These are phyloP conservation scores for Balaenoptera acutorostrata DNA, from an alignment of 2,113 vertebrate genomes.

Conservation along the genomic window DNA sequence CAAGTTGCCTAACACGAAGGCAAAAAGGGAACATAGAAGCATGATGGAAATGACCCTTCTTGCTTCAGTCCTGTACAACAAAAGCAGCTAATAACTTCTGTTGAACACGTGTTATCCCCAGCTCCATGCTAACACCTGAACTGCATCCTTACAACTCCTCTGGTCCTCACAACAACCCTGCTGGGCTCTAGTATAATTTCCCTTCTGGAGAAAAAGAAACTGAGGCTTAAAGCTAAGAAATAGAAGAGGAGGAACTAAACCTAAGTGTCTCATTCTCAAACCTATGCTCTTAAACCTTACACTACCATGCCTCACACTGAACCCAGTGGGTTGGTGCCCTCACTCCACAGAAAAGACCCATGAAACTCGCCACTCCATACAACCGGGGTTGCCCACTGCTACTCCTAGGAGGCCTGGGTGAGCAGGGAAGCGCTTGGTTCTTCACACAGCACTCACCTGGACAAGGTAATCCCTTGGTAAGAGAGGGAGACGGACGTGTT, in stretches of 20 bases:
- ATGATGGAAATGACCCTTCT: not conserved
- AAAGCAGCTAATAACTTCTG: not conserved
- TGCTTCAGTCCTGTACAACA: not conserved
- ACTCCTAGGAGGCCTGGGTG: not conserved
- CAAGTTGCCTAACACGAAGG: not conserved
- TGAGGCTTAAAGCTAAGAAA: not conserved
- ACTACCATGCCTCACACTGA: not conserved
- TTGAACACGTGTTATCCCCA: not conserved
- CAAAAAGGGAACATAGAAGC: not conserved
- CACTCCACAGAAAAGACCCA: not conserved
- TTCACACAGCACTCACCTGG: conserved; percentile 83
- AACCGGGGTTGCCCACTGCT: not conserved
- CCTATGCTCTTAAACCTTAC: not conserved
- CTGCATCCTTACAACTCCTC: not conserved
- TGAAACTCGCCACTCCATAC: not conserved
- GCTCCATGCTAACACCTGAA: not conserved
- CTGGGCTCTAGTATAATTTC: not conserved
- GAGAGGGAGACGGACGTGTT: conserved; percentile 94
- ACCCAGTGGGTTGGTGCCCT: not conserved
- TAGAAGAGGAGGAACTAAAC: not conserved
- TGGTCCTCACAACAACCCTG: not conserved
- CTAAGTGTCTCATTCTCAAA: not conserved
- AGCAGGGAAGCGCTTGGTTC: not conserved
- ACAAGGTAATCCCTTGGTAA: conserved; percentile 95
- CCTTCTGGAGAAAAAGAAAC: not conserved